Percentiles rank a stretch among this genome's conserved stretches.
Evolutionary conservation across 2,888 invertebrate genomes (phyloP).

Genomic region (Agrochola circellaris): DNA sequence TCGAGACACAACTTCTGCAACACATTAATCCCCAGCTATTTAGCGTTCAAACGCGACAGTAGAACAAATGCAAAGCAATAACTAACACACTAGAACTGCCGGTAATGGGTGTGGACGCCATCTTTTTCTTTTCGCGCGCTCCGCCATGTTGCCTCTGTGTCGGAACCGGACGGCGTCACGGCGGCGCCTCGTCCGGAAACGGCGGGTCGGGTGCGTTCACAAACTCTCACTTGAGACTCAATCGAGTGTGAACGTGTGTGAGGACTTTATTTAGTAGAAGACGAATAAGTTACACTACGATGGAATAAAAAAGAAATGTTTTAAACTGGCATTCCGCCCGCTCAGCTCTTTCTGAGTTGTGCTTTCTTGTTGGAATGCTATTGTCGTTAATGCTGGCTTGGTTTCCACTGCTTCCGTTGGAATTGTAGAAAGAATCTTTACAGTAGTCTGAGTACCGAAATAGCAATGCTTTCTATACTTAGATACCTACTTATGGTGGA

Average conservation of each 20-base stretch:
- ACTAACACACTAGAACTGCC: slow-evolving; percentile 75
- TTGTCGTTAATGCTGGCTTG: slow-evolving; percentile 59
- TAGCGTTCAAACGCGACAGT: slow-evolving; percentile 67
- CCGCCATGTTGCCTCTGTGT: slow-evolving; percentile 70
- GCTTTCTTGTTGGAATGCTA: slow-evolving; percentile 53
- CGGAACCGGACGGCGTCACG: slow-evolving; percentile 85
- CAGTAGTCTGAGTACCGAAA: slow-evolving; percentile 2
- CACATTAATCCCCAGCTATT: slow-evolving; percentile 66
- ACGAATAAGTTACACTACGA: slow-evolving; percentile 71
- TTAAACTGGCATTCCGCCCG: slow-evolving; percentile 67
- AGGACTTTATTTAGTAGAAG: slow-evolving; percentile 72
- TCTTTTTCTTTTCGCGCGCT: slow-evolving; percentile 77
- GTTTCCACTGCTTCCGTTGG: slow-evolving; percentile 51
- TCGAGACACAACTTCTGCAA: slow-evolving; percentile 40
- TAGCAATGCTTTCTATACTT: background rate
- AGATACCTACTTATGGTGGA: background rate
- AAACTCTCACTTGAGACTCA: slow-evolving; percentile 82
- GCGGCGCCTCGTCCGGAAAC: slow-evolving; percentile 84
- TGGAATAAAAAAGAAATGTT: slow-evolving; percentile 60
- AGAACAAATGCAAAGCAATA: slow-evolving; percentile 76
- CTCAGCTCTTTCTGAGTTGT: slow-evolving; percentile 47
- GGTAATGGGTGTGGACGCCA: slow-evolving; percentile 78
- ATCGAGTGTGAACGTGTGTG: slow-evolving; percentile 78
- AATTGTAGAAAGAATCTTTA: slow-evolving; percentile 26
- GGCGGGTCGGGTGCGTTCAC: slow-evolving; percentile 79